Evolutionary conservation across 2,113 vertebrate genomes (phyloP).

Genomic region (Syngnathoides biaculeatus): DNA sequence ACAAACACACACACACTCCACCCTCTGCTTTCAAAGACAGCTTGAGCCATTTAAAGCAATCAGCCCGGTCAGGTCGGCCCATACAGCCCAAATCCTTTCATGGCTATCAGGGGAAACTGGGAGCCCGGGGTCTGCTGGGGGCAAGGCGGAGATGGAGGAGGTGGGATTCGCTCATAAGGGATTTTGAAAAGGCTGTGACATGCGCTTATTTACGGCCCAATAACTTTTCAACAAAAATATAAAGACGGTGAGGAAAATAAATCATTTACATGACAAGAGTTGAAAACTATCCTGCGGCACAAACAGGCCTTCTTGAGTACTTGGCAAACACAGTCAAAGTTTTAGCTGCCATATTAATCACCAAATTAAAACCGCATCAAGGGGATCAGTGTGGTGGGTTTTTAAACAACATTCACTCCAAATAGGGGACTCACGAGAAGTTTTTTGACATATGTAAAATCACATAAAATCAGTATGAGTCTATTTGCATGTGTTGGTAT

Average conservation of each 20-base stretch:
- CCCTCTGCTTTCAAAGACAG: slow-evolving; percentile 71
- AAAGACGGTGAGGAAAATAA: slow-evolving; percentile 61
- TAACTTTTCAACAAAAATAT: slow-evolving; percentile 64
- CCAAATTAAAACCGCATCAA: background rate
- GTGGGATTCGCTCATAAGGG: slow-evolving; percentile 72
- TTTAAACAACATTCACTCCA: background rate
- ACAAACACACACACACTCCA: slow-evolving; percentile 9
- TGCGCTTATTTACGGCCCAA: slow-evolving; percentile 75
- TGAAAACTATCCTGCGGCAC: slow-evolving; percentile 43
- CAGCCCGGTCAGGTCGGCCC: slow-evolving; percentile 71
- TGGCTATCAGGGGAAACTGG: slow-evolving; percentile 71
- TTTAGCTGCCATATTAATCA: background rate
- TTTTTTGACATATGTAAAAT: background rate
- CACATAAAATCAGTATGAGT: background rate
- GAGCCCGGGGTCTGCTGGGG: slow-evolving; percentile 68
- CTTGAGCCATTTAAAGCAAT: slow-evolving; percentile 76
- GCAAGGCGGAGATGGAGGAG: slow-evolving; percentile 62
- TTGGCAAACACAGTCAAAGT: background rate
- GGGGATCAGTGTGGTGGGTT: background rate
- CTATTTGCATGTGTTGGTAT: no score
- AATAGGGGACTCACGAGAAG: no score
- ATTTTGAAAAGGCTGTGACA: slow-evolving; percentile 76
- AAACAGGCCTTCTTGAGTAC: slow-evolving; percentile 21
- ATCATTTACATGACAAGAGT: slow-evolving; percentile 44
- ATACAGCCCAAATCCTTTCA: slow-evolving; percentile 78